phyloP scores from a whole-genome alignment of 2,113 vertebrate genomes.

The Sapayoa aenigma region DNA sequence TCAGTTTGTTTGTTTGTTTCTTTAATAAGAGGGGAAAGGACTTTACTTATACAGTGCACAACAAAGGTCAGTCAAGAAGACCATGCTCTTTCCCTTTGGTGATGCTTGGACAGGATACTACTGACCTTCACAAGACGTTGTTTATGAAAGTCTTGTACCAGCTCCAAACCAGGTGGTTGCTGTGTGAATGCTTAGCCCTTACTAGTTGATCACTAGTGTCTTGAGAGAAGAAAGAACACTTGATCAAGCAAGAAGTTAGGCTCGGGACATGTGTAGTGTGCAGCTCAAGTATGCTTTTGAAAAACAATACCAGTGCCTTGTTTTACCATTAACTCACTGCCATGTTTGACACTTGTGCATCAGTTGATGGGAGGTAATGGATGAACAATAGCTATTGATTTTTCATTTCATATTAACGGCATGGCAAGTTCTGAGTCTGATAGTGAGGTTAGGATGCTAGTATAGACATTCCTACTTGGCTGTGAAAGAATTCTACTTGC shows the following conservation, averaged over 20 bases:
- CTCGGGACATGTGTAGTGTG: background rate
- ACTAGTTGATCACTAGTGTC: background rate
- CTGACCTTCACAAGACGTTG: background rate
- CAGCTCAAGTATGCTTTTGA: background rate
- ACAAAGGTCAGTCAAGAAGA: background rate
- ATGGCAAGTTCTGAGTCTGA: background rate
- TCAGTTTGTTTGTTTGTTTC: background rate
- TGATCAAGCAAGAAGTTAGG: background rate
- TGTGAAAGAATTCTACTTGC: background rate
- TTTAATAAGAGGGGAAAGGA: background rate
- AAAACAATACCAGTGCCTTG: background rate
- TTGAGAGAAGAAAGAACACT: background rate
- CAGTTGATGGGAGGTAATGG: background rate
- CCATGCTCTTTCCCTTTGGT: background rate
- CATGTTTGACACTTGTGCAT: background rate
- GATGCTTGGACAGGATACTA: background rate
- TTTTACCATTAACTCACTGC: background rate
- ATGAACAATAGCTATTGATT: slow-evolving; percentile 50
- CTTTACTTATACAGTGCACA: background rate
- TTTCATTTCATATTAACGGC: slow-evolving; percentile 28
- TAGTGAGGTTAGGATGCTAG: background rate
- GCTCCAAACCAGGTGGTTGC: background rate
- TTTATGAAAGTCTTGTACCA: background rate
- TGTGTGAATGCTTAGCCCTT: background rate
- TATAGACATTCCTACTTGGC: background rate